These are phyloP conservation scores for Tetraodon nigroviridis DNA, from an alignment of 2,113 vertebrate genomes.

Conservation along the genomic window DNA sequence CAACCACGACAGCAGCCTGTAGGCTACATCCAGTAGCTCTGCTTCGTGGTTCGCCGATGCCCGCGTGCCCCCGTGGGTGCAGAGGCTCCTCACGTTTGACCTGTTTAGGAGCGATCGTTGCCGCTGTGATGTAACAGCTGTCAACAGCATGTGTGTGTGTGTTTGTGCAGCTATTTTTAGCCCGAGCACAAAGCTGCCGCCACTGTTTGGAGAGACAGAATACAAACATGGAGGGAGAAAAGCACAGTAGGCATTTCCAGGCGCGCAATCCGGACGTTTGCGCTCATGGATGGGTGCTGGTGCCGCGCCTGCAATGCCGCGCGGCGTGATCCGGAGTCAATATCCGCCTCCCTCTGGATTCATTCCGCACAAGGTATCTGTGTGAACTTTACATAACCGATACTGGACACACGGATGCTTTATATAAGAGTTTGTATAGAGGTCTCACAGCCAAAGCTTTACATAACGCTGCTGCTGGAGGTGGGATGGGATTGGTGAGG, in stretches of 20 bases:
- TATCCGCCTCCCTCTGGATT: background rate
- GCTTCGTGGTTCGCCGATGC: too few species aligned
- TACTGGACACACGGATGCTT: conserved; percentile 40
- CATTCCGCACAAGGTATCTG: background rate
- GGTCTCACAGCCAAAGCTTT: conserved; percentile 29
- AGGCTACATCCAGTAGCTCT: too few species aligned
- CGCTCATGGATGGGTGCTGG: background rate
- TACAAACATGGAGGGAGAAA: conserved; percentile 24
- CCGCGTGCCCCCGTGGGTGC: background rate
- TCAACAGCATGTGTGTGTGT: conserved; percentile 39
- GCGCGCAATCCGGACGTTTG: background rate
- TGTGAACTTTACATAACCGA: conserved; percentile 39
- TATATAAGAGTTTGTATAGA: conserved; percentile 46
- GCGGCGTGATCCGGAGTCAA: background rate
- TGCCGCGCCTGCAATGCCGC: background rate
- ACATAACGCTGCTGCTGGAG: conserved; percentile 35
- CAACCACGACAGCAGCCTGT: background rate
- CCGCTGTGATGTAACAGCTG: conserved; percentile 64
- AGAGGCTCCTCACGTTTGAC: conserved; percentile 15
- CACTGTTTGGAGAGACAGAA: conserved; percentile 33
- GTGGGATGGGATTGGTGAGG: conserved; percentile 9
- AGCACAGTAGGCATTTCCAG: background rate
- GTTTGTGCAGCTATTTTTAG: conserved; percentile 63
- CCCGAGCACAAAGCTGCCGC: conserved; percentile 30
- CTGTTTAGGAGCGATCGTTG: conserved; percentile 23